Percentiles rank a stretch among this genome's conserved stretches.
Evolutionary conservation across 2,113 vertebrate species (phyloP).

Genomic region (Spea bombifrons): DNA sequence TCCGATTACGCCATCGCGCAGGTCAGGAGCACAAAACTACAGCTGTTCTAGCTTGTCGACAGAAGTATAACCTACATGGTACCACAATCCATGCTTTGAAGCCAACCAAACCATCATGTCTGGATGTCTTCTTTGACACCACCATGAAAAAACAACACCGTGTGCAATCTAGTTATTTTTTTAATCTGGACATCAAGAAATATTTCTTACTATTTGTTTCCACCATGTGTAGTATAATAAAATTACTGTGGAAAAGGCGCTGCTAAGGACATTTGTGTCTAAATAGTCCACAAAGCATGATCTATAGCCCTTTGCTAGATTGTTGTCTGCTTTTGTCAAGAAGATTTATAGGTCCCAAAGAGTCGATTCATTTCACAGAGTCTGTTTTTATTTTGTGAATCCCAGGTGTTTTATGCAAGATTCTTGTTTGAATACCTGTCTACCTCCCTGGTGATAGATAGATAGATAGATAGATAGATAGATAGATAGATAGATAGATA

Average conservation of each 20-base stretch:
- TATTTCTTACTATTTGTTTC: neutral
- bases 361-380: too few species aligned
- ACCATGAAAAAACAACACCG: neutral
- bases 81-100: neutral
- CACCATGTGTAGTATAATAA: too few species aligned
- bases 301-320: neutral
- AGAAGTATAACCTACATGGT: neutral
- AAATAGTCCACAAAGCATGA: neutral
- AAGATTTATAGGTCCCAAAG: neutral
- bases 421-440: too few species aligned
- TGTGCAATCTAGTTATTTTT: neutral
- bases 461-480: too few species aligned
- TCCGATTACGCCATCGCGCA: slow-evolving; percentile 97
- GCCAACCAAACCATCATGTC: neutral
- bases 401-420: too few species aligned
- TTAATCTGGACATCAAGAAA: neutral
- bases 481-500: too few species aligned
- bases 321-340: neutral
- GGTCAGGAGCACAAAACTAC: slow-evolving; percentile 64
- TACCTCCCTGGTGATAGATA: too few species aligned
- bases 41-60: neutral
- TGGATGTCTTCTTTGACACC: neutral
- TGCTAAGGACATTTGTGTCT: slow-evolving; percentile 18
- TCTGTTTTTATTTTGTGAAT: too few species aligned
- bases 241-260: neutral